Percentiles rank a stretch among this genome's conserved stretches.
These are phyloP conservation scores for Ooceraea biroi DNA, from an alignment of 1,140 invertebrate species.

Conservation along the genomic window DNA sequence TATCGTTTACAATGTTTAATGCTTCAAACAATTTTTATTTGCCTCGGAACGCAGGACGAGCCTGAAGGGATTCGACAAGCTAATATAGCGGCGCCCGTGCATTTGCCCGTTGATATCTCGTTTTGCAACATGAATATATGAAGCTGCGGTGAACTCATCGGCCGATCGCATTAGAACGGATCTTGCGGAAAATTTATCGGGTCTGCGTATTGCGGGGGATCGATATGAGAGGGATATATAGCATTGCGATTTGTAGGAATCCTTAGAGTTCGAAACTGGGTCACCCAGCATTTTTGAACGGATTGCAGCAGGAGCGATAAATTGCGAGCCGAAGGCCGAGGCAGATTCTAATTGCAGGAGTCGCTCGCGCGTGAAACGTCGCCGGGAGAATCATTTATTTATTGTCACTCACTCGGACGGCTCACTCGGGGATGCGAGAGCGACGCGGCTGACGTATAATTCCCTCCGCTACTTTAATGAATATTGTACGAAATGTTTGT, in stretches of 20 bases:
- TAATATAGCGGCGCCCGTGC: not conserved
- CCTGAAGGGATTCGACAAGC: not conserved
- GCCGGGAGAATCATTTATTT: conserved; percentile 52
- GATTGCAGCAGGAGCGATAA: conserved; percentile 42
- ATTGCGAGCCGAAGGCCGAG: conserved; percentile 43
- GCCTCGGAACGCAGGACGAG: not conserved
- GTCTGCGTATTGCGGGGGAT: conserved; percentile 39
- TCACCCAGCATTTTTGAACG: conserved; percentile 49
- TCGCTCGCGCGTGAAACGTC: conserved; percentile 48
- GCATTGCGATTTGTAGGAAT: conserved; percentile 49
- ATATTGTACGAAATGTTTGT: not conserved
- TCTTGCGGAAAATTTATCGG: conserved; percentile 54
- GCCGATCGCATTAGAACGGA: conserved; percentile 51
- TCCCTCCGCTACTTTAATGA: not conserved
- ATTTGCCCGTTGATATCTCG: conserved; percentile 37
- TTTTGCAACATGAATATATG: conserved; percentile 53
- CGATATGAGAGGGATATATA: conserved; percentile 55
- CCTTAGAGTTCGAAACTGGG: conserved; percentile 50
- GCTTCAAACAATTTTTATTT: not conserved
- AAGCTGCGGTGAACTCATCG: conserved; percentile 40
- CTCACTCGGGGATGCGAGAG: not conserved
- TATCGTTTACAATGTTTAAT: not conserved
- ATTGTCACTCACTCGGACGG: conserved; percentile 49
- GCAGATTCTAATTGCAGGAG: conserved; percentile 54
- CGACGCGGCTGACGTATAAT: not conserved